A percentile compares a stretch with the other conserved stretches of the same genome.
These are phyloP conservation scores for Zosterops lateralis DNA, from an alignment of 2,113 vertebrate genomes.

Conservation along the genomic window DNA sequence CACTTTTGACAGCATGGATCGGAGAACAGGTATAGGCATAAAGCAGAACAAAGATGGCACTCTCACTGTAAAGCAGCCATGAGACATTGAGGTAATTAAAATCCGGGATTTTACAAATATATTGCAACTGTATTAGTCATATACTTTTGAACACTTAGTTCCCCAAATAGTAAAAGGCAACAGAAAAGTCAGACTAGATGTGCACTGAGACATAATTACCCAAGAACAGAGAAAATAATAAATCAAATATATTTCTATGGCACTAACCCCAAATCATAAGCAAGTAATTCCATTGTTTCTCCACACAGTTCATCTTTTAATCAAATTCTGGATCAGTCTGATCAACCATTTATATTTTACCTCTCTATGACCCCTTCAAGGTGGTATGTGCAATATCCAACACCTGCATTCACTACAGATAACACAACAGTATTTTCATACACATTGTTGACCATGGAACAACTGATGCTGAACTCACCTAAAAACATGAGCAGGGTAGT, in stretches of 20 bases:
- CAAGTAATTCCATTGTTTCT: not conserved
- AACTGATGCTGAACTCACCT: constrained; percentile 76
- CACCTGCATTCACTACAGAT: not conserved
- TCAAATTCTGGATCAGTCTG: not conserved
- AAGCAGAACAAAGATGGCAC: constrained; percentile 80
- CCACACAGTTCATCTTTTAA: not conserved
- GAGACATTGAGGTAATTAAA: not conserved
- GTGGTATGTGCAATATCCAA: not conserved
- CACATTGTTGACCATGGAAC: not conserved
- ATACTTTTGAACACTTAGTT: not conserved
- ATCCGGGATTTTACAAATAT: not conserved
- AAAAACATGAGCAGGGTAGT: constrained; percentile 90
- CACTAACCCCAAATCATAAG: not conserved
- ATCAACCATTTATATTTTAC: not conserved
- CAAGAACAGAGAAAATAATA: not conserved
- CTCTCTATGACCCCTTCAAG: not conserved
- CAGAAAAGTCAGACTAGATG: not conserved
- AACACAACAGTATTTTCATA: not conserved
- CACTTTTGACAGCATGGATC: constrained; percentile 92
- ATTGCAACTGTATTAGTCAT: not conserved
- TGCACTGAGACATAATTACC: not conserved
- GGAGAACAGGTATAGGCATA: constrained; percentile 88
- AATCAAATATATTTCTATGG: not conserved
- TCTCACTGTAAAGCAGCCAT: constrained; percentile 75
- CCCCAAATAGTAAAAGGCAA: not conserved